These are phyloP conservation scores for Acrocephalus arundinaceus DNA, from an alignment of 2,113 vertebrate species.

Conservation along the genomic window DNA sequence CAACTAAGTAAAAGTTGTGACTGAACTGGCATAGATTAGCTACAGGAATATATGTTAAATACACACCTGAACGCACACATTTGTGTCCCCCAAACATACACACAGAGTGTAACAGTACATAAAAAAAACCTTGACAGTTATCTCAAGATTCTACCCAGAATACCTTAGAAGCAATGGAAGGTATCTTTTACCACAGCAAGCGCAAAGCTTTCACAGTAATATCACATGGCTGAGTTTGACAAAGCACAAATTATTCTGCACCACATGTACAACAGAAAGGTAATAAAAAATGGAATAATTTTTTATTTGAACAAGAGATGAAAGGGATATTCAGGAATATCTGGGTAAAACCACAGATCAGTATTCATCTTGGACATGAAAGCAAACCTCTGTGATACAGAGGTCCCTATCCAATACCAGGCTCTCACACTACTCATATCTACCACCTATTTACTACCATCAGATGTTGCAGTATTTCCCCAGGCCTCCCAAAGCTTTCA, in stretches of 20 bases:
- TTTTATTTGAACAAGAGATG: not conserved
- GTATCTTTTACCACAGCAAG: not conserved
- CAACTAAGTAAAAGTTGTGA: not conserved
- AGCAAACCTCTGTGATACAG: not conserved
- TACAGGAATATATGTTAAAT: not conserved
- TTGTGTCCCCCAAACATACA: not conserved
- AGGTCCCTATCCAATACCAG: not conserved
- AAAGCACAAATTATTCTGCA: not conserved
- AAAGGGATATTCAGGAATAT: not conserved
- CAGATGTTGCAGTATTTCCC: not conserved
- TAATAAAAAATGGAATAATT: not conserved
- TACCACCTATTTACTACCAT: not conserved
- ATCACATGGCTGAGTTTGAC: not conserved
- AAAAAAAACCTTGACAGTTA: not conserved
- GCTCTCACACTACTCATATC: not conserved
- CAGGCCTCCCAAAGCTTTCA: not conserved
- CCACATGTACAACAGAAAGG: not conserved
- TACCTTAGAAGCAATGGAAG: not conserved
- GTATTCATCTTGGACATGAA: not conserved
- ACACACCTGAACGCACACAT: accelerated
- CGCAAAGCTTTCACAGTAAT: not conserved
- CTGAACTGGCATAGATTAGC: not conserved
- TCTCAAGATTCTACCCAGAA: not conserved
- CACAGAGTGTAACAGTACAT: not conserved
- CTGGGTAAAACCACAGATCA: not conserved